phyloP scores from a whole-genome alignment of 2,113 vertebrate genomes.

The Narcine bancroftii region DNA sequence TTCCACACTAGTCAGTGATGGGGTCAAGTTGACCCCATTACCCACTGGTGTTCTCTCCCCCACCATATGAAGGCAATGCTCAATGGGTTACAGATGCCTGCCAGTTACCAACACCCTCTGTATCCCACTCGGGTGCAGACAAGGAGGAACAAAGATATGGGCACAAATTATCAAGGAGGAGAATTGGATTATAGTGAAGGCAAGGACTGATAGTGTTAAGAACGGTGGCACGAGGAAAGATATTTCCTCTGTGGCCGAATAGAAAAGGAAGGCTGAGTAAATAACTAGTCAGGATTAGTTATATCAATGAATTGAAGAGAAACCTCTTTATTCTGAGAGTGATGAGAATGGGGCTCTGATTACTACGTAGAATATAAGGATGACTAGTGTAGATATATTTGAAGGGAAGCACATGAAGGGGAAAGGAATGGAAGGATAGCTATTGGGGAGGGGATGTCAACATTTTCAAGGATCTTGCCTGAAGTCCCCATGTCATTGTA shows the following conservation, averaged over 20 bases:
- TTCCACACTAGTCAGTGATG: neutral
- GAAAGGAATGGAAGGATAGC: neutral
- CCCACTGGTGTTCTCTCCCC: neutral
- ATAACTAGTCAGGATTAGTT: neutral
- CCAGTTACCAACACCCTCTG: neutral
- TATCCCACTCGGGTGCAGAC: neutral
- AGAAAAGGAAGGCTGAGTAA: neutral
- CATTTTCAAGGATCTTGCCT: too few species aligned
- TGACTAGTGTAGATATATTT: neutral
- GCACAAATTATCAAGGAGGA: too few species aligned
- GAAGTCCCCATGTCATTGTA: too few species aligned
- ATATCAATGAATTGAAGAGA: neutral
- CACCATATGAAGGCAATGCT: neutral
- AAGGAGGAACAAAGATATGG: neutral
- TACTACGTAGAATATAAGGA: too few species aligned
- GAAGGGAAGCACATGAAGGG: neutral
- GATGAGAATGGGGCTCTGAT: neutral
- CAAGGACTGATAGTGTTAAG: neutral
- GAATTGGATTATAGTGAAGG: neutral
- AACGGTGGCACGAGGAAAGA: neutral
- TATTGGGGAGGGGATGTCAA: neutral
- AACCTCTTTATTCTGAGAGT: neutral
- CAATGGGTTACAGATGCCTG: neutral
- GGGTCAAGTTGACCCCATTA: neutral
- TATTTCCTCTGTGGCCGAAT: neutral